These are phyloP conservation scores for Eciton burchellii DNA, from an alignment of 1,140 invertebrate species.

Conservation along the genomic window DNA sequence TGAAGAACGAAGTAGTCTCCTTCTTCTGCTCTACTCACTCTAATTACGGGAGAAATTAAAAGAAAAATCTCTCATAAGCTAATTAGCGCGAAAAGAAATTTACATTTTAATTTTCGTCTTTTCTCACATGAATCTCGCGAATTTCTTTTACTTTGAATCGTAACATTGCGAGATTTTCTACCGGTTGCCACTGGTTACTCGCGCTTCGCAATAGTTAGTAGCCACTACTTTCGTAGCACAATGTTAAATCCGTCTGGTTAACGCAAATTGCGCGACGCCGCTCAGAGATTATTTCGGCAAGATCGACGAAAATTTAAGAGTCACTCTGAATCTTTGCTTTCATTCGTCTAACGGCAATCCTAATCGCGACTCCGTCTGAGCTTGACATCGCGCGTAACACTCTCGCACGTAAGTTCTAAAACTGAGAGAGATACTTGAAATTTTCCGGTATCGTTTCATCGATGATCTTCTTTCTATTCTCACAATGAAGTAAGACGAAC, in stretches of 20 bases:
- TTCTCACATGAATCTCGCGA: not conserved
- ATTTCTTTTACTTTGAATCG: no score
- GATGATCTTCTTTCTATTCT: conserved; percentile 22
- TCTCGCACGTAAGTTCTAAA: not conserved
- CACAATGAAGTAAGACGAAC: conserved; percentile 33
- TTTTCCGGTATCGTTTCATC: not conserved
- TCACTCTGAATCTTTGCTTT: conserved; percentile 8
- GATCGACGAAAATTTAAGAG: conserved; percentile 16
- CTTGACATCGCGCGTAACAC: not conserved
- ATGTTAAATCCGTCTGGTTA: not conserved
- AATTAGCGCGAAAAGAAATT: not conserved
- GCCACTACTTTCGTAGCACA: not conserved
- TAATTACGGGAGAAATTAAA: not conserved
- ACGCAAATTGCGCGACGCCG: not conserved
- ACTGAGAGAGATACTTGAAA: conserved; percentile 2
- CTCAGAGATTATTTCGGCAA: not conserved
- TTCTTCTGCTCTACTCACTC: not conserved
- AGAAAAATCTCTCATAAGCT: not conserved
- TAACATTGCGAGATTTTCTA: no score
- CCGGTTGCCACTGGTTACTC: no score
- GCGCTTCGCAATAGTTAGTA: not conserved
- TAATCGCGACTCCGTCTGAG: not conserved
- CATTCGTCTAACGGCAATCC: not conserved
- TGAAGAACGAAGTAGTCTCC: not conserved
- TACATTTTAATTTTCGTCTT: not conserved